A percentile compares a stretch with the other conserved stretches of the same genome.
These are phyloP conservation scores for Eristalinus sepulchralis DNA, from an alignment of 2,888 invertebrate species.

Conservation along the genomic window DNA sequence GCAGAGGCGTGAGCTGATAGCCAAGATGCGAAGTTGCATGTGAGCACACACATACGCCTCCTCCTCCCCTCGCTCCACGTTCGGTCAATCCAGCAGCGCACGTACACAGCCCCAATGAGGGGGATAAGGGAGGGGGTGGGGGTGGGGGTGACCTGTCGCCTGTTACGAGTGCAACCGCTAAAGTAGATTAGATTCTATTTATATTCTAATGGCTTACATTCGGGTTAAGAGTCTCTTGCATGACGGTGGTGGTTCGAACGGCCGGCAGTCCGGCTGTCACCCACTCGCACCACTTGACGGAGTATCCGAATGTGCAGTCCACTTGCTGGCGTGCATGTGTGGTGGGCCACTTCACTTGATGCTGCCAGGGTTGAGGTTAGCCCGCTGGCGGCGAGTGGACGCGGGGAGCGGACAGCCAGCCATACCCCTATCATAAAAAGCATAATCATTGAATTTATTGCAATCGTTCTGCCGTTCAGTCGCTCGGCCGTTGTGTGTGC, in stretches of 20 bases:
- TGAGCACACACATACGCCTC: neutral
- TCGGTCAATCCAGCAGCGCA: conserved; percentile 18
- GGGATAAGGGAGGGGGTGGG: too few species aligned
- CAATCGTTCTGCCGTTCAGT: conserved; percentile 56
- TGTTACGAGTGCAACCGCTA: conserved; percentile 66
- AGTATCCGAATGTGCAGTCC: conserved; percentile 54
- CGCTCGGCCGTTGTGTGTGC: conserved; percentile 13
- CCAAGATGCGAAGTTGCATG: conserved; percentile 6
- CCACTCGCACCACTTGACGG: conserved; percentile 57
- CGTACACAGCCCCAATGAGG: neutral
- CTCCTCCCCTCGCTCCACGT: neutral
- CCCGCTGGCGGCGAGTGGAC: neutral
- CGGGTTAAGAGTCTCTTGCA: conserved; percentile 66
- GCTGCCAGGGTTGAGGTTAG: conserved; percentile 48
- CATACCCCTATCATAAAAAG: conserved; percentile 62
- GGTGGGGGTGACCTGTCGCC: conserved; percentile 2
- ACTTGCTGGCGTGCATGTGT: neutral
- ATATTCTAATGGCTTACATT: conserved; percentile 70
- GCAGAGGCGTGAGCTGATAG: neutral
- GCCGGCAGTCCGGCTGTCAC: conserved; percentile 48
- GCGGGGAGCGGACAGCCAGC: conserved; percentile 15
- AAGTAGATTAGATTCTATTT: conserved; percentile 69
- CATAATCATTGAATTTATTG: conserved; percentile 71
- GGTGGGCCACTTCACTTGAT: conserved; percentile 48
- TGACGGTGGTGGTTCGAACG: conserved; percentile 50